These are phyloP conservation scores for Avahi laniger DNA, from an alignment of 2,797 vertebrate species.

Conservation along the genomic window DNA sequence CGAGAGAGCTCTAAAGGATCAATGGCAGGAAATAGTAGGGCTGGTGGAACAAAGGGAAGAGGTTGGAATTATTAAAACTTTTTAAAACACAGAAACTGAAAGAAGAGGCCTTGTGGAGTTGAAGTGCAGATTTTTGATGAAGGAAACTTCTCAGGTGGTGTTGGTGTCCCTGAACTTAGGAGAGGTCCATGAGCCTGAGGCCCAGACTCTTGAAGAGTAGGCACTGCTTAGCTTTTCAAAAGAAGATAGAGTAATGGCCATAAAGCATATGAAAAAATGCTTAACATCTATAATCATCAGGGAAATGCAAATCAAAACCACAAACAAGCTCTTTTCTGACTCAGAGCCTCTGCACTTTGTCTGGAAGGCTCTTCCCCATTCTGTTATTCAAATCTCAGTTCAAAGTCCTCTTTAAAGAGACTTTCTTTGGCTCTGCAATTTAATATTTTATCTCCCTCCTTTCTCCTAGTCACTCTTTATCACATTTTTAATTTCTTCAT, in stretches of 20 bases:
- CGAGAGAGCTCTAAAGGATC: not conserved
- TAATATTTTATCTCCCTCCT: not conserved
- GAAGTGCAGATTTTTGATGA: not conserved
- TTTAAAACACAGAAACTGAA: not conserved
- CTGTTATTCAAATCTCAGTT: constrained; percentile 6
- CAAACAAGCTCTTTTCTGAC: not conserved
- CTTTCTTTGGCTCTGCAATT: not conserved
- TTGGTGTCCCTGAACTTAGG: not conserved
- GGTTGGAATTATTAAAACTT: not conserved
- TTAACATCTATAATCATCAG: too few relatives aligned
- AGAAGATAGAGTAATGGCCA: too few relatives aligned
- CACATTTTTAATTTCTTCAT: constrained; percentile 34
- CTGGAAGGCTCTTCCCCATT: not conserved
- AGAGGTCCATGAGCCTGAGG: not conserved
- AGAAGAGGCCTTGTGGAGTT: not conserved
- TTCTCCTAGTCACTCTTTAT: not conserved
- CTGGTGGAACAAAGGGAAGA: not conserved
- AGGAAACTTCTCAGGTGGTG: not conserved
- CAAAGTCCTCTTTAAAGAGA: not conserved
- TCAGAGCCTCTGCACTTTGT: not conserved
- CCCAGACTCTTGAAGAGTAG: not conserved
- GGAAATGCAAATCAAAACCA: too few relatives aligned
- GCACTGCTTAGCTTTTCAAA: not conserved
- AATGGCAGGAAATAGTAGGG: not conserved
- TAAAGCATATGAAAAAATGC: too few relatives aligned